phyloP scores from a whole-genome alignment of 1,140 invertebrate species.

The Drosophila melanica region DNA sequence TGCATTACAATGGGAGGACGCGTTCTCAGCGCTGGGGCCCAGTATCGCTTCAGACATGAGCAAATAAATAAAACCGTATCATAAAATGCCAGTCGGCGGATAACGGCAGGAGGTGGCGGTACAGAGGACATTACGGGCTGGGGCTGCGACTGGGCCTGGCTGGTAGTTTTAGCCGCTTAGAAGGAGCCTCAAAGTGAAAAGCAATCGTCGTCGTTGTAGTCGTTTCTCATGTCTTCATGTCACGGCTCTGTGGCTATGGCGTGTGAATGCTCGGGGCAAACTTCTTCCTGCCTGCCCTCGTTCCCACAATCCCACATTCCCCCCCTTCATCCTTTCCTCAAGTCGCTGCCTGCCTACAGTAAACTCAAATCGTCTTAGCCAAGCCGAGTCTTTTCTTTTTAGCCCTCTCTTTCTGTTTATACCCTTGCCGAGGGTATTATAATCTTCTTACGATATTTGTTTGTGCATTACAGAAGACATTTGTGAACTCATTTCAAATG shows the following conservation, averaged over 20 bases:
- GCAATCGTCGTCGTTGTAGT: conserved; percentile 62
- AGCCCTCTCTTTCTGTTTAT: conserved; percentile 13
- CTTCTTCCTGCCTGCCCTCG: conserved; percentile 30
- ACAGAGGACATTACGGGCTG: not conserved
- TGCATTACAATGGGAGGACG: conserved; percentile 75
- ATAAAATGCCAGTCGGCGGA: conserved; percentile 60
- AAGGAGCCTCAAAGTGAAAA: conserved; percentile 65
- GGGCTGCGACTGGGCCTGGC: conserved; percentile 29
- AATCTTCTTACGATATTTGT: not conserved
- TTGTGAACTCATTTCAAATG: too few species aligned
- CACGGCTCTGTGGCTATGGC: conserved; percentile 72
- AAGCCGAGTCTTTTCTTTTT: conserved; percentile 70
- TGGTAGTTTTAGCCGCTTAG: conserved; percentile 6
- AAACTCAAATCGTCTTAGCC: conserved; percentile 67
- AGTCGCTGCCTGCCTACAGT: conserved; percentile 9
- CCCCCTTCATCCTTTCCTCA: not conserved
- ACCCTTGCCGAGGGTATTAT: not conserved
- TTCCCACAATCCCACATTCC: not conserved
- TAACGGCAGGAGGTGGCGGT: conserved; percentile 11
- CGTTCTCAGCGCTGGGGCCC: conserved; percentile 49
- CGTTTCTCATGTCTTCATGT: conserved; percentile 62
- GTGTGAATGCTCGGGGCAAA: conserved; percentile 75
- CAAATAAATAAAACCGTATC: conserved; percentile 80
- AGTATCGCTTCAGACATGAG: conserved; percentile 43
- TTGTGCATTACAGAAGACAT: too few species aligned